Percentiles rank a stretch among this genome's conserved stretches.
These are phyloP conservation scores for Streblospio benedicti DNA, from an alignment of 1,140 invertebrate species.

Conservation along the genomic window DNA sequence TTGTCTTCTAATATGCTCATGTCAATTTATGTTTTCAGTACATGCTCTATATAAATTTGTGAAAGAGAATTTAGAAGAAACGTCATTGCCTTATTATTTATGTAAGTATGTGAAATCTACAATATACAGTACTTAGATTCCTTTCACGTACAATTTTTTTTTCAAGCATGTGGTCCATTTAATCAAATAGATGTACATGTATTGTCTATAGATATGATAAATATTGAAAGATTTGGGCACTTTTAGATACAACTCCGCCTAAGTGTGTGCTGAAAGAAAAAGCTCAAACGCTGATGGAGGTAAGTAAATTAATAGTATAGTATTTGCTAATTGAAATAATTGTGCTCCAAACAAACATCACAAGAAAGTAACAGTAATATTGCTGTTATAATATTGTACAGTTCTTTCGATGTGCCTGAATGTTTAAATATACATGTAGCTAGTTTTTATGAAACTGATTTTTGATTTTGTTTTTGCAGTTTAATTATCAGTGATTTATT, in stretches of 20 bases:
- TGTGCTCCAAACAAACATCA: too few species aligned
- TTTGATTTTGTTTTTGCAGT: too few species aligned
- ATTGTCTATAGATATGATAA: not conserved
- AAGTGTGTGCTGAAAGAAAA: constrained; percentile 44
- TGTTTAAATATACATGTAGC: too few species aligned
- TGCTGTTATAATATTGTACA: too few species aligned
- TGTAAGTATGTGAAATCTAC: constrained; percentile 56
- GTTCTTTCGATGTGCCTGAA: too few species aligned
- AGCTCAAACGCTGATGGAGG: constrained; percentile 24
- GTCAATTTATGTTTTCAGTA: constrained; percentile 43
- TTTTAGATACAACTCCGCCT: constrained; percentile 65
- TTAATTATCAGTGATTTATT: too few species aligned
- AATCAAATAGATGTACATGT: constrained; percentile 1
- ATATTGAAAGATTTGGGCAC: constrained; percentile 23
- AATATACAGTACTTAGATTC: not conserved
- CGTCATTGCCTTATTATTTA: constrained; percentile 58
- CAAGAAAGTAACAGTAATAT: too few species aligned
- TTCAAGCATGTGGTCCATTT: not conserved
- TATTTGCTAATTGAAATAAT: too few species aligned
- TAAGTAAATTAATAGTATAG: constrained; percentile 14
- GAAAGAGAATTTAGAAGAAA: constrained; percentile 56
- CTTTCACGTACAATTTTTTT: not conserved
- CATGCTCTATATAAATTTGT: constrained; percentile 61
- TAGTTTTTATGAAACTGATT: too few species aligned
- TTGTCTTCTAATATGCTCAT: too few species aligned